These are phyloP conservation scores for Zoroaster sp. DNA, from an alignment of 53 echinoderm and acorn worm species.

Conservation along the genomic window DNA sequence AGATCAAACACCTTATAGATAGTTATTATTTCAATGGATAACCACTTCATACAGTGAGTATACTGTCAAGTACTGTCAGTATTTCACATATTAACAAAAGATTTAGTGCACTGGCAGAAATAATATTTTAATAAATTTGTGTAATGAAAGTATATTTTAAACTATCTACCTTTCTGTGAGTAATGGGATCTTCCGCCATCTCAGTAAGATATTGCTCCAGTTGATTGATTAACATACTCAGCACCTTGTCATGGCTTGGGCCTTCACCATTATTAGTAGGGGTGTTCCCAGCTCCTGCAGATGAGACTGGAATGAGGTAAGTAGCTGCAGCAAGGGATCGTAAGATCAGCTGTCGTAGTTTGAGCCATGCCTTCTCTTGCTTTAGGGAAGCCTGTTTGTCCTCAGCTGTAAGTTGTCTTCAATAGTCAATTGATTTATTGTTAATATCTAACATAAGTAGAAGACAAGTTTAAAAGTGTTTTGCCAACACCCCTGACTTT, in stretches of 20 bases:
- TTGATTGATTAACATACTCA: slow-evolving; percentile 53
- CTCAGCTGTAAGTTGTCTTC: slow-evolving; percentile 68
- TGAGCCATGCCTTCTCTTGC: slow-evolving; percentile 77
- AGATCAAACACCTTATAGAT: too few species aligned
- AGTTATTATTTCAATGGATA: too few species aligned
- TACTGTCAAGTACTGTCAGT: too few species aligned
- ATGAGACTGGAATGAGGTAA: slow-evolving; percentile 63
- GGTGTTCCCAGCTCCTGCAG: slow-evolving; percentile 14
- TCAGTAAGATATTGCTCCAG: slow-evolving; percentile 48
- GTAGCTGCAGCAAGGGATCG: slow-evolving; percentile 72
- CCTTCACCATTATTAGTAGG: slow-evolving; percentile 74
- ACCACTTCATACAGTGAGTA: too few species aligned
- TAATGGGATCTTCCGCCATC: slow-evolving; percentile 67
- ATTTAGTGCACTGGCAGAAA: too few species aligned
- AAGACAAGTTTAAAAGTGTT: too few species aligned
- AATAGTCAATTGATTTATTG: too few species aligned
- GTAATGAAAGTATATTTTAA: too few species aligned
- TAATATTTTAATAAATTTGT: too few species aligned
- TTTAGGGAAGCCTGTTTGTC: slow-evolving; percentile 61
- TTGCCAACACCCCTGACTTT: too few species aligned
- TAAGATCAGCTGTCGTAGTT: slow-evolving; percentile 62
- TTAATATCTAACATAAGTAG: too few species aligned
- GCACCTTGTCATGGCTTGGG: slow-evolving; percentile 34
- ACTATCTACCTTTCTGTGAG: slow-evolving; percentile 58
- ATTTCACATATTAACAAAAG: too few species aligned